Base-by-base conservation (phyloP, 1,140 invertebrate species). In the Hetaerina americana region DNA sequence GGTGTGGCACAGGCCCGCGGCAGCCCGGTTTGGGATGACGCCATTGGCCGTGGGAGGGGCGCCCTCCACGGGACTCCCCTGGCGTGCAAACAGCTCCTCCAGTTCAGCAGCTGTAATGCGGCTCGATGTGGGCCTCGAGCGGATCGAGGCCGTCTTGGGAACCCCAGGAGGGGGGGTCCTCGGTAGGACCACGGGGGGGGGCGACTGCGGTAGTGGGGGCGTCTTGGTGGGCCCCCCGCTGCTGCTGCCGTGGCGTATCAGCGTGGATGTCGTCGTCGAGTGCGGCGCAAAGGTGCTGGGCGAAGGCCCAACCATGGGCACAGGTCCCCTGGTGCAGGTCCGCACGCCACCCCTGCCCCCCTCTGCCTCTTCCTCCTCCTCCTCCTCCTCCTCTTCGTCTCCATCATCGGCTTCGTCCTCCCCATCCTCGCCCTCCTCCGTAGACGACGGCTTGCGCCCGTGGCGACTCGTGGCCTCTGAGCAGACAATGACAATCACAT, bases 21-120 rank as follows among this genome's bases (percentile, higher is more conserved):
- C 69, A 57, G 66, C 28, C 29, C 57, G 25, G 25, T 26, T 69
- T 26, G 68, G 68, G n/a, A n/a, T n/a, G 2, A 49, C 57, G 1
- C 70, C 70, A 24, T 70, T 70, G 25, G 73, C 75, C 0, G 76
- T 73, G n/a, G 75, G 73, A 0, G 74, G 71, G 12, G 75, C 72
- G 75, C 78, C 77, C 71, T 75, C 78, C 29, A 78, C 72, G 73
- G 77, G 82, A 73, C 85, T 87, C 75, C 88, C 86, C 80, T 94
- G 92, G 29, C 90, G 84, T 80, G 93, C 88, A 86, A 96, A 95
- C 71, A 96, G 85, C 82, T 95, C 92, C 82, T 96, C 92, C 27
- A 96, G 85, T 81, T 95, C 93, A 5, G 90, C 91, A 24, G 93
- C 91, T 0, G 93, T 94, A 73, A 96, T 94, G 73, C 94, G 85